These are phyloP conservation scores for Oryzaephilus surinamensis DNA, from an alignment of 1,140 invertebrate species.

Conservation along the genomic window DNA sequence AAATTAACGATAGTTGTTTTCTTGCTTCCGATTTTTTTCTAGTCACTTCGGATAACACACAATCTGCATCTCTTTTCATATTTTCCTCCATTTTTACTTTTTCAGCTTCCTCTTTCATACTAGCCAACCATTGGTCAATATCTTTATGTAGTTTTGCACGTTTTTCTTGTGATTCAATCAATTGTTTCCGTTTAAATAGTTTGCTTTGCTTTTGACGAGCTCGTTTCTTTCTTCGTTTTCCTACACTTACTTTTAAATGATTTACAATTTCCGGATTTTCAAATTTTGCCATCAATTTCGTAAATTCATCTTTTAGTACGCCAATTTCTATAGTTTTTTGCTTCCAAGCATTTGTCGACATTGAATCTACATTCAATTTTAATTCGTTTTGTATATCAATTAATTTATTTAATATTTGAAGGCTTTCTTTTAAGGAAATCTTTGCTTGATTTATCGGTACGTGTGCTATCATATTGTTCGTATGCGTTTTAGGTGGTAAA, in stretches of 20 bases:
- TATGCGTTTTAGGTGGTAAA: neutral
- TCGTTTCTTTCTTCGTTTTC: conserved; percentile 46
- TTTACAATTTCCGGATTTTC: conserved; percentile 36
- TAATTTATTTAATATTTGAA: conserved; percentile 34
- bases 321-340: conserved; percentile 37
- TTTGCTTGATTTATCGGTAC: conserved; percentile 23
- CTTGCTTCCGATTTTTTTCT: conserved; percentile 56
- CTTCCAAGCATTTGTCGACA: conserved; percentile 44
- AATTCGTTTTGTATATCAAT: conserved; percentile 37
- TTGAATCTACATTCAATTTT: conserved; percentile 34
- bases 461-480: neutral
- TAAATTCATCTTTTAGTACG: conserved; percentile 39
- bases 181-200: conserved; percentile 36
- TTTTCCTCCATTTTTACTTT: conserved; percentile 50
- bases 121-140: conserved; percentile 50
- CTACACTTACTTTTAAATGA: conserved; percentile 38
- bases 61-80: conserved; percentile 55
- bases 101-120: conserved; percentile 49
- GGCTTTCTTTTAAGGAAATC: conserved; percentile 23
- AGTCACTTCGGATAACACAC: conserved; percentile 53
- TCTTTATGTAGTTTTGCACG: conserved; percentile 39
- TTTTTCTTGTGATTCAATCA: conserved; percentile 34
- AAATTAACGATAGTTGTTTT: conserved; percentile 49
- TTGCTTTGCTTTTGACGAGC: conserved; percentile 40
- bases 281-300: conserved; percentile 34